These are phyloP conservation scores for Podarcis cretensis DNA, from an alignment of 2,113 vertebrate genomes.

Conservation along the genomic window DNA sequence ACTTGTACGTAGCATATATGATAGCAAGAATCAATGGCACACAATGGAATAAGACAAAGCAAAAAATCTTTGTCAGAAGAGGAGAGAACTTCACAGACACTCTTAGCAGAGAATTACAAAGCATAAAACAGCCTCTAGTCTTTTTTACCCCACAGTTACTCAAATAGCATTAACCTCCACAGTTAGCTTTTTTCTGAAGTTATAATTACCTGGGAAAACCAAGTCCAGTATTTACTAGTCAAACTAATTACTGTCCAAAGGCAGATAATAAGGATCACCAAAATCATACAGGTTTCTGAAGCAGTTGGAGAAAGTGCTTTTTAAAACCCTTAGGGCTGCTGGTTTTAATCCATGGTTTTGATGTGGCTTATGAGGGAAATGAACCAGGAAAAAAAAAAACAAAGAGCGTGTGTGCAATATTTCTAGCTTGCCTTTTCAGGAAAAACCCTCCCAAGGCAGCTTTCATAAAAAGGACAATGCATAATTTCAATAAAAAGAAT, in stretches of 20 bases:
- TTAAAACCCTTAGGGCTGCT: neutral
- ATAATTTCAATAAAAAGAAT: neutral
- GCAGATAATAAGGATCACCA: neutral
- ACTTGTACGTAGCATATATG: neutral
- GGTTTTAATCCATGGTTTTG: neutral
- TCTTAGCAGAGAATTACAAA: conserved; percentile 7
- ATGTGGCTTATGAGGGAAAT: neutral
- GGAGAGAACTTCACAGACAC: conserved; percentile 4
- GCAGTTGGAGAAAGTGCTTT: neutral
- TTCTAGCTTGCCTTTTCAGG: neutral
- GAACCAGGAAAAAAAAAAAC: neutral
- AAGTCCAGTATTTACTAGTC: neutral
- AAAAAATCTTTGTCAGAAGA: conserved; percentile 9
- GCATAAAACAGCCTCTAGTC: neutral
- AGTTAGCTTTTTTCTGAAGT: neutral
- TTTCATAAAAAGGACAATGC: neutral
- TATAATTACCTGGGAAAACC: conserved; percentile 6
- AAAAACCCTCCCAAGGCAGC: neutral
- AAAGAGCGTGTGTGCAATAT: neutral
- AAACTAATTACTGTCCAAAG: neutral
- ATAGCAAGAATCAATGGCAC: neutral
- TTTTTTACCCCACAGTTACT: neutral
- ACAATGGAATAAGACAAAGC: conserved; percentile 12
- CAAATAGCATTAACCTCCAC: conserved; percentile 9
- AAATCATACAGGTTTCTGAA: neutral